Evolutionary conservation across 2,888 invertebrate genomes (phyloP).

Genomic region (Caenorhabditis angaria): DNA sequence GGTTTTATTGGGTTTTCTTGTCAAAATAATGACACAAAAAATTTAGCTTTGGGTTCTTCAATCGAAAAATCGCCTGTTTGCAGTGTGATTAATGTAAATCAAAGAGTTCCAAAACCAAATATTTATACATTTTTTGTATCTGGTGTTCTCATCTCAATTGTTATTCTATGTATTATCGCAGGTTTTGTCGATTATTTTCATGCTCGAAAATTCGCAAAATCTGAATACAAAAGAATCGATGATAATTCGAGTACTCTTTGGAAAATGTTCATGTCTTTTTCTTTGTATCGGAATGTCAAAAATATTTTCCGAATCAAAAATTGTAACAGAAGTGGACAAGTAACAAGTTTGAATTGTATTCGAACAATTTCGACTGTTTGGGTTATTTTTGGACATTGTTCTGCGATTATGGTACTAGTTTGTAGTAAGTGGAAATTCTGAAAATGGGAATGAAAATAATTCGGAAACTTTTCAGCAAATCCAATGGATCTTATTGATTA

Average conservation of each 20-base stretch:
- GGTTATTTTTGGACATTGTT: conserved; percentile 47
- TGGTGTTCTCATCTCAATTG: conserved; percentile 9
- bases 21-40: background rate
- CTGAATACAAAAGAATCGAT: conserved; percentile 3
- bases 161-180: background rate
- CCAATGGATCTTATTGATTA: conserved; percentile 42
- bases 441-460: background rate
- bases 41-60: conserved; percentile 17
- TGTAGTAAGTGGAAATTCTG: conserved; percentile 22
- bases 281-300: conserved; percentile 50
- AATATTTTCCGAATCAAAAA: conserved; percentile 39
- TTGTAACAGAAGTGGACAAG: conserved; percentile 31
- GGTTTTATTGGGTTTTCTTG: background rate
- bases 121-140: conserved; percentile 20
- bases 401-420: conserved; percentile 23
- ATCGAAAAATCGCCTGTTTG: conserved; percentile 30
- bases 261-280: conserved; percentile 48
- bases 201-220: conserved; percentile 4
- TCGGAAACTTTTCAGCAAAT: conserved; percentile 38
- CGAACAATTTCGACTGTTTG: conserved; percentile 42
- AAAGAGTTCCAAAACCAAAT: conserved; percentile 8
- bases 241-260: conserved; percentile 10
- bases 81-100: conserved; percentile 32
- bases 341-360: conserved; percentile 37
- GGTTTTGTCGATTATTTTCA: conserved; percentile 33